Evolutionary conservation across 2,797 vertebrate genomes (phyloP), one percentile per base, ranked within the genome.

Genomic region (Coilia nasus): DNA sequence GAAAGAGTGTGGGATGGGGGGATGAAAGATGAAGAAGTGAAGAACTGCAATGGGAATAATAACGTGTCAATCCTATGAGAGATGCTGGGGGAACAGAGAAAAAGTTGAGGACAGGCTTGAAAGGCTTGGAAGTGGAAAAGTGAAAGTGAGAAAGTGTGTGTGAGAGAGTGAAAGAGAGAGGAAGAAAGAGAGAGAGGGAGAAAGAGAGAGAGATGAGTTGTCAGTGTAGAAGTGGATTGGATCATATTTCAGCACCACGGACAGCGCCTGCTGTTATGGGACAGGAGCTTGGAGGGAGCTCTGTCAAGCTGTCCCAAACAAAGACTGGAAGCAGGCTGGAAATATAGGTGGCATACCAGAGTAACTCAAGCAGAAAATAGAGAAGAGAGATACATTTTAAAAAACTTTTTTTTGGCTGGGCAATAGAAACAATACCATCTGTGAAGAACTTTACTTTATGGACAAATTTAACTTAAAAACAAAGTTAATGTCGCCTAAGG

Each of bases 171-270:
- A 62, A 21, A 11, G n/a, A 64, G 60, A 64, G 0, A 64, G 6
- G 21, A 6, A 7, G 25, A 82, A 50, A 60, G 54, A 41, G 71
- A 41, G 35, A 19, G 67, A 44, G 82, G n/a, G 78, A 82, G 28
- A 81, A 35, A 57, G 78, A 81, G 78, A 67, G 21, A 80, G 81
- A 59, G 81, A 23, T 81, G 86, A 81, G 71, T 44, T 78, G 35
- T 44, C 71, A 44, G 17, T 19, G 71, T 44, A 41, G 7, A 17
- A 78, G 71, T 78, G 71, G 71, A 41, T 78, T 7, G 71, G 35
- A 78, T 78, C 71, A 78, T 78, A 31, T 78, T 78, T 78, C 71
- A 78, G 71, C 31, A 78, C 71, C 71, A 31, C 2, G 71, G 71
- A 78, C 71, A 78, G 71, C 35, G 6, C 4, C 17, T 78, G 71